Percentiles rank a stretch among this genome's conserved stretches.
phyloP scores from a whole-genome alignment of 2,113 vertebrate genomes.

The Maccullochella peelii region DNA sequence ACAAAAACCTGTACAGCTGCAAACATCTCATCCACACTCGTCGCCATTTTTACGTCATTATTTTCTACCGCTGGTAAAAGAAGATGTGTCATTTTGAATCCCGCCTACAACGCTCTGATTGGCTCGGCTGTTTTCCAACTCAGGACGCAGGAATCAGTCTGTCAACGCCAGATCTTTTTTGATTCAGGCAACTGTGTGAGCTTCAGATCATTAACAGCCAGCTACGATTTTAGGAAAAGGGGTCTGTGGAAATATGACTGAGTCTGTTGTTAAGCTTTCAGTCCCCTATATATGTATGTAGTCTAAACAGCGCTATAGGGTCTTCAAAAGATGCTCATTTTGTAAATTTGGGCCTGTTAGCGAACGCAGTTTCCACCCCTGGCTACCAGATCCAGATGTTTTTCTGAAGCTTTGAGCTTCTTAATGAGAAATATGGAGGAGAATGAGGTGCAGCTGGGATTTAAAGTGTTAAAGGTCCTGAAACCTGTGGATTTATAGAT shows the following conservation, averaged over 20 bases:
- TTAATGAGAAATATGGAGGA: constrained; percentile 50
- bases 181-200: not conserved
- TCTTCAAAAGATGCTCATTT: constrained; percentile 10
- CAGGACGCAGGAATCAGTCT: not conserved
- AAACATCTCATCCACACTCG: not conserved
- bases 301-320: not conserved
- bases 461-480: constrained; percentile 30
- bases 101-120: not conserved
- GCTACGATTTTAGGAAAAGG: not conserved
- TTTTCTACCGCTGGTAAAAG: not conserved
- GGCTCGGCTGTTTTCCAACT: not conserved
- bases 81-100: not conserved
- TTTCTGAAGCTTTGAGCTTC: not conserved
- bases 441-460: constrained; percentile 48
- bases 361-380: not conserved
- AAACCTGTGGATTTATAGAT: constrained; percentile 55
- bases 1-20: not conserved
- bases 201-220: not conserved
- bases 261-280: not conserved
- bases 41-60: not conserved
- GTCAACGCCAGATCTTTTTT: not conserved
- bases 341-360: not conserved
- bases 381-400: constrained; percentile 53
- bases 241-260: no score
- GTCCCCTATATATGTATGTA: not conserved